Percentiles rank a stretch among this genome's conserved stretches.
phyloP scores from a whole-genome alignment of 2,888 invertebrate species.

The Leptopilina myrica region DNA sequence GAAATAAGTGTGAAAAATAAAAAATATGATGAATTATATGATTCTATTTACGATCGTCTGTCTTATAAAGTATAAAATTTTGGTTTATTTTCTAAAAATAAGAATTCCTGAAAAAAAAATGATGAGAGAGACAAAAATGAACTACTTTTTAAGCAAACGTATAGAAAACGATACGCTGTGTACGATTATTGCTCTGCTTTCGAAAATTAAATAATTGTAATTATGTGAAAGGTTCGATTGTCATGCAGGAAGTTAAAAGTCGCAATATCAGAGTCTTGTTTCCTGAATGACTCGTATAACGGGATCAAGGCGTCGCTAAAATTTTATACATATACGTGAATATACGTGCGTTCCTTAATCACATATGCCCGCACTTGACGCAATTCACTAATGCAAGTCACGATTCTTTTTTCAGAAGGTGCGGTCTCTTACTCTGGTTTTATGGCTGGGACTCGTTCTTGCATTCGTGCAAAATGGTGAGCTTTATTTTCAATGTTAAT shows the following conservation, averaged over 20 bases:
- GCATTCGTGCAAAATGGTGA: slow-evolving; percentile 68
- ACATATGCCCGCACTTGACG: slow-evolving; percentile 43
- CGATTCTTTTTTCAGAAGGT: slow-evolving; percentile 65
- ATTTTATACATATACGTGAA: slow-evolving; percentile 32
- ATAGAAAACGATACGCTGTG: background rate
- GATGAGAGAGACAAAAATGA: background rate
- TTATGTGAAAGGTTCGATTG: slow-evolving; percentile 57
- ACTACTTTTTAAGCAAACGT: background rate
- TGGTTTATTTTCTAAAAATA: background rate
- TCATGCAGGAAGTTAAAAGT: slow-evolving; percentile 63
- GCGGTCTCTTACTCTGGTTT: slow-evolving; percentile 65
- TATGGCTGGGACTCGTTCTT: slow-evolving; percentile 67
- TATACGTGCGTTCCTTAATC: slow-evolving; percentile 53
- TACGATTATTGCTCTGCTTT: slow-evolving; percentile 14
- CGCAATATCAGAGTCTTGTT: slow-evolving; percentile 60
- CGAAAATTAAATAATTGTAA: slow-evolving; percentile 41
- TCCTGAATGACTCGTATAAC: slow-evolving; percentile 61
- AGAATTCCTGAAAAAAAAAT: background rate
- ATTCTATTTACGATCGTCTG: too few species aligned
- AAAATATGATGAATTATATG: too few species aligned
- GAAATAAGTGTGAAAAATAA: too few species aligned
- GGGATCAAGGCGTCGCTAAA: slow-evolving; percentile 51
- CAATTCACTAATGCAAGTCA: slow-evolving; percentile 49
- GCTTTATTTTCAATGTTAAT: slow-evolving; percentile 51
- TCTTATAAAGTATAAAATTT: too few species aligned